Percentiles rank a stretch among this genome's conserved stretches.
phyloP scores from a whole-genome alignment of 2,888 invertebrate genomes.

The Magallana nippona region DNA sequence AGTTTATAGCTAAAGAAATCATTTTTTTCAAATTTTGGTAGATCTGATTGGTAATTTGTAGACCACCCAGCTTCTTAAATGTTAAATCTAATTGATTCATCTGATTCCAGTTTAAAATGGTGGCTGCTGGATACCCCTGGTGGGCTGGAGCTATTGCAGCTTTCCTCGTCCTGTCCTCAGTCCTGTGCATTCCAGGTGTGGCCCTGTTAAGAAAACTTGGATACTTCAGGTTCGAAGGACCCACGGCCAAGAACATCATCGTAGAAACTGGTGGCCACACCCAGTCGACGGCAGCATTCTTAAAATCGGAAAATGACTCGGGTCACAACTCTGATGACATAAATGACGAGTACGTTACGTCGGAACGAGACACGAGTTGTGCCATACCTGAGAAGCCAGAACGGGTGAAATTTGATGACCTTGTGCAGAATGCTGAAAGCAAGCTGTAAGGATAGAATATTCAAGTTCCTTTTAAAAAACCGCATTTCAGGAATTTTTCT shows the following conservation, averaged over 20 bases:
- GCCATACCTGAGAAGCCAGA: slow-evolving; percentile 44
- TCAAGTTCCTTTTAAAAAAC: not conserved
- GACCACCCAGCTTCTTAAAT: not conserved
- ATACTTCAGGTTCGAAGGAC: slow-evolving; percentile 52
- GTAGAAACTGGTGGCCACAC: slow-evolving; percentile 65
- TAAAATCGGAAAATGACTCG: slow-evolving; percentile 61
- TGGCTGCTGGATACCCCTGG: slow-evolving; percentile 64
- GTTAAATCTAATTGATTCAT: not conserved
- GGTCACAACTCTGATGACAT: slow-evolving; percentile 62
- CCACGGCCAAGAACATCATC: slow-evolving; percentile 66
- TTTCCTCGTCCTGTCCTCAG: slow-evolving; percentile 65
- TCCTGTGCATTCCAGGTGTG: slow-evolving; percentile 69
- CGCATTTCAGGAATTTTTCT: not conserved
- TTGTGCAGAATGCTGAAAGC: slow-evolving; percentile 26
- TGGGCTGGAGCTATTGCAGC: slow-evolving; percentile 63
- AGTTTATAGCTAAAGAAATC: not conserved
- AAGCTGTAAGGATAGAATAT: not conserved
- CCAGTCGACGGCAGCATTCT: slow-evolving; percentile 64
- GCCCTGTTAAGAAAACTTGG: slow-evolving; percentile 65
- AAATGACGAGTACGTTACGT: slow-evolving; percentile 39
- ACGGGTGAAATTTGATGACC: slow-evolving; percentile 32
- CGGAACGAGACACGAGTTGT: slow-evolving; percentile 48
- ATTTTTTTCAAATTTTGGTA: not conserved
- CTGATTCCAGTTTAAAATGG: slow-evolving; percentile 50
- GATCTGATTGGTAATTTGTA: not conserved